A percentile compares a stretch with the other conserved stretches of the same genome.
Conservation (phyloP, 2,888 invertebrate species). For the Tetragonisca angustula region DNA sequence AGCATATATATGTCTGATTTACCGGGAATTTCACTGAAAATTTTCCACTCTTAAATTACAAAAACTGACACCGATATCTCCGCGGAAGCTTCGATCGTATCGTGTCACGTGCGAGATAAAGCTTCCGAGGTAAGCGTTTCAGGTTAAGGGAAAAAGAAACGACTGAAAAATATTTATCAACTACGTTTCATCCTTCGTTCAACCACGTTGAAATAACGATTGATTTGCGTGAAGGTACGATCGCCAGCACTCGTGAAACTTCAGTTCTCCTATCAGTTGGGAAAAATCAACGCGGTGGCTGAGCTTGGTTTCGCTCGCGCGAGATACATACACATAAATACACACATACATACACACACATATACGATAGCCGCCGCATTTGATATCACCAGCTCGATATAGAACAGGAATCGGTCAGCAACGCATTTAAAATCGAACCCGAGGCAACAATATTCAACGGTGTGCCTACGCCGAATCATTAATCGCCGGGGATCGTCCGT, state of each 20-base stretch:
- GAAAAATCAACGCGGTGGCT: neutral
- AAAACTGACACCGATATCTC: neutral
- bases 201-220: neutral
- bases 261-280: neutral
- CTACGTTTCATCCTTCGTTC: neutral
- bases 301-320: neutral
- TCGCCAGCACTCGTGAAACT: neutral
- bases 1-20: too few species aligned
- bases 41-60: too few species aligned
- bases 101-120: neutral
- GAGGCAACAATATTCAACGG: neutral
- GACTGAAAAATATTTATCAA: neutral
- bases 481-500: slow-evolving; percentile 52
- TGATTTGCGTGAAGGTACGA: neutral
- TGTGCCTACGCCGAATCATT: slow-evolving; percentile 34
- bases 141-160: neutral
- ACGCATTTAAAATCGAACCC: neutral
- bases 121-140: too few species aligned
- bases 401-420: neutral
- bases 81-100: neutral
- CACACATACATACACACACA: too few species aligned
- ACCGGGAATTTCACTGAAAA: too few species aligned
- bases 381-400: neutral
- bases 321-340: neutral
- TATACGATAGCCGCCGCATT: neutral